Evolutionary conservation across 2,113 vertebrate genomes (phyloP).

Genomic region (Penelope pileata): DNA sequence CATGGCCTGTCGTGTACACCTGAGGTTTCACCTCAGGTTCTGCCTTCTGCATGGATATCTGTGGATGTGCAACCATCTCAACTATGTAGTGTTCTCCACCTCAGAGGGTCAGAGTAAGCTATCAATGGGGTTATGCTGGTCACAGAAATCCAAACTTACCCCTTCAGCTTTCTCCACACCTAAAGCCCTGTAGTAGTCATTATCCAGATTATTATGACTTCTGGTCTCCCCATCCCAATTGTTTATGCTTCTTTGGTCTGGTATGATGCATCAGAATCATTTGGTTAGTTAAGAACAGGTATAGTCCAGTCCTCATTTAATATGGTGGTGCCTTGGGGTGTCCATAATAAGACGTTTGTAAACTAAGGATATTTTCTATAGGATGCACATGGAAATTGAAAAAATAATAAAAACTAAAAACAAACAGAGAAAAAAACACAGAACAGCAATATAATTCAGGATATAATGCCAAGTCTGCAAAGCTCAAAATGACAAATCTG

Average conservation of each 20-base stretch:
- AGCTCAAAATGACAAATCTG: not conserved
- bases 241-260: not conserved
- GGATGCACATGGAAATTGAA: accelerated
- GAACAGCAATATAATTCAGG: not conserved
- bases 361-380: not conserved
- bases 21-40: not conserved
- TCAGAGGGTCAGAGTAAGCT: not conserved
- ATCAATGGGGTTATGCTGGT: not conserved
- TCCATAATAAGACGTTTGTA: not conserved
- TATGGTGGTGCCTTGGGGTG: not conserved
- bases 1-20: not conserved
- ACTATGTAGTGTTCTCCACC: accelerated
- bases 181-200: not conserved
- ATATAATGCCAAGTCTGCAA: not conserved
- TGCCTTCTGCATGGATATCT: not conserved
- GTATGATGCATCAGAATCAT: not conserved
- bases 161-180: not conserved
- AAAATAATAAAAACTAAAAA: not conserved
- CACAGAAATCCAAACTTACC: not conserved
- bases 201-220: not conserved
- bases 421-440: not conserved
- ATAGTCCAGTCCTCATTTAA: not conserved
- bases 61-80: not conserved
- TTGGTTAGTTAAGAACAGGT: not conserved
- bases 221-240: not conserved